These are phyloP conservation scores for Leucosticte australis DNA, from an alignment of 2,113 vertebrate genomes.

Conservation along the genomic window DNA sequence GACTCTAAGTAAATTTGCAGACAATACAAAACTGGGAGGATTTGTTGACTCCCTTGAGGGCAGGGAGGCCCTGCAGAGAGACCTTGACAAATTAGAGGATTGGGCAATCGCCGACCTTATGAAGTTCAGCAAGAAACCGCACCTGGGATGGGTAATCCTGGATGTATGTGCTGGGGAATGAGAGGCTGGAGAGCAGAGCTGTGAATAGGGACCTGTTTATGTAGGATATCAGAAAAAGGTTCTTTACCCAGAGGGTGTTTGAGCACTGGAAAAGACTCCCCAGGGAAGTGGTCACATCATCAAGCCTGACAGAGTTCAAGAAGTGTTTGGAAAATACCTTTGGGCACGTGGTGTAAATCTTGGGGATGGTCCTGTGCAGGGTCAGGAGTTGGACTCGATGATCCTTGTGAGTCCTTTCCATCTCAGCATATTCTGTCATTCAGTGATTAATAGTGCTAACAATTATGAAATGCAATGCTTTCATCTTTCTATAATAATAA, in stretches of 20 bases:
- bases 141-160: neutral
- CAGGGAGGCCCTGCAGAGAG: neutral
- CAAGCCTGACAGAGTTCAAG: neutral
- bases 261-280: neutral
- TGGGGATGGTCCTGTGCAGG: neutral
- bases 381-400: accelerated
- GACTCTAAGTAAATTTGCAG: neutral
- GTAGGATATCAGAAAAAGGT: neutral
- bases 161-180: neutral
- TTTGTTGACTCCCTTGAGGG: neutral
- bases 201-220: neutral
- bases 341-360: accelerated
- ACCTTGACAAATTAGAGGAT: accelerated
- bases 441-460: neutral
- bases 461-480: neutral
- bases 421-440: neutral
- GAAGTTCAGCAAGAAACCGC: neutral
- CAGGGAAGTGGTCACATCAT: neutral
- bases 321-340: neutral
- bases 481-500: neutral
- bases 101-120: neutral
- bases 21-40: neutral
- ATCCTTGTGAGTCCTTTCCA: neutral
- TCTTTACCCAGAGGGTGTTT: neutral
- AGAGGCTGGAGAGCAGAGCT: neutral